Base-by-base conservation (phyloP, 2,888 invertebrate species). In the Epinotia brunnichana region DNA sequence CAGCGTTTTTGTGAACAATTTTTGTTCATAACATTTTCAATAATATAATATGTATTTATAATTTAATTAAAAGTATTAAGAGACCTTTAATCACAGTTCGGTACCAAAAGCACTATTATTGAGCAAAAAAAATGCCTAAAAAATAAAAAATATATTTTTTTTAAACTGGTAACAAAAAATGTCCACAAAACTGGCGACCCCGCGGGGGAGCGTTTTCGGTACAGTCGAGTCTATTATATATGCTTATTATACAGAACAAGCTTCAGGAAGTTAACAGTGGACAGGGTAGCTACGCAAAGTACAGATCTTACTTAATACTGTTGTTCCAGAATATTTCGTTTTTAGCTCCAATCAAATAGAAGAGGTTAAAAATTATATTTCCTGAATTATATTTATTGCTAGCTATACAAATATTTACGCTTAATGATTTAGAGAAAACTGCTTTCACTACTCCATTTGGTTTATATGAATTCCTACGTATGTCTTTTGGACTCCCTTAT, bases 181-280 rank as follows among this genome's bases (percentile, higher is more conserved):
- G 80, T 82, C 81, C 82, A 82, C 82, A 80, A 80, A 82, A 81
- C 80, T 81, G 81, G 79, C 81, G 83, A 83, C 80, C 81, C 81
- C 77, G 72, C 77, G 64, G 73, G 75, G 75, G 79, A 77, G 79
- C 78, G 76, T 81, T 78, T 75, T 78, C 76, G 79, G 73, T 77
- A 78, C 79, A 78, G 77, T 80, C 78, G 81, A 85, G 80, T 85
- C 77, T 81, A 80, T 78, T 79, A 82, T 77, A 77, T 77, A 53
- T 54, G 77, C 78, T 81, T 82, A 81, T 70, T 63, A 69, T 79
- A 79, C 62, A 78, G 73, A 82, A 79, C 64, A 82, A 82, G 82
- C 83, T 53, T 76, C 74, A 77, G 82, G 83, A 83, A 61, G 77
- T 74, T 79, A 83, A 83, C 83, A 83, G 74, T 82, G 85, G 84